Base-by-base conservation (phyloP, 1,140 invertebrate species). In the Sycophila sp. region DNA sequence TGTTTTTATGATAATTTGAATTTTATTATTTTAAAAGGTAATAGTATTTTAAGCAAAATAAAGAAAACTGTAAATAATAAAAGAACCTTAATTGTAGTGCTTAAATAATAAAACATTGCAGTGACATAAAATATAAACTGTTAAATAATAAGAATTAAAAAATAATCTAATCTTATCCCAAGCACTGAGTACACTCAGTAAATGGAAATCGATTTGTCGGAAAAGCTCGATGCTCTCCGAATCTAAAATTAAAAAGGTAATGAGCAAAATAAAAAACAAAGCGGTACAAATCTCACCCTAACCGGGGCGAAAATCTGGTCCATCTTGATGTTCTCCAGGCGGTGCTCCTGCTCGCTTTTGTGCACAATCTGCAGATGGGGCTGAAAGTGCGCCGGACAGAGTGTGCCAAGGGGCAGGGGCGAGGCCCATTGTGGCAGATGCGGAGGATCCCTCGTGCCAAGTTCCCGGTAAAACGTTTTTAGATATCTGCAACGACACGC, bases 271-370 rank as follows among this genome's bases (percentile, higher is more conserved):
- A 42, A 47, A 70, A 38, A 66, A 55, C 15, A 32, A 58, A 28
- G 53, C 8, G 11, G 3, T 19, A n/a, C 36, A 51, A 67, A 22
- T 78, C 82, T 83, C 73, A 87, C 85, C 73, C 85, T 79, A 51
- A 87, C 78, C 28, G 86, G 78, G 2, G 84, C 75, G 64, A 87
- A 82, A 42, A 87, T 81, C 72, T 87, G 86, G 70, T 87, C 86
- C 45, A 85, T 73, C 64, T 85, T 81, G 59, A 86, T 83, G 63
- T 83, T 81, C 63, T 81, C 83, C 58, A 82, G 74, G 17, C 82
- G 80, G 70, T 83, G 80, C 45, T 82, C 81, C 68, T 83, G 79
- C 47, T 80, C 76, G 74, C 78, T 81, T 34, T 82, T 78, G 71
- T 85, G 83, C 3, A 81, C 80, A 63, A 87, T 74, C 55, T 85